Evolutionary conservation across 2,888 invertebrate genomes (phyloP).

Genomic region (Mylabris sibirica): DNA sequence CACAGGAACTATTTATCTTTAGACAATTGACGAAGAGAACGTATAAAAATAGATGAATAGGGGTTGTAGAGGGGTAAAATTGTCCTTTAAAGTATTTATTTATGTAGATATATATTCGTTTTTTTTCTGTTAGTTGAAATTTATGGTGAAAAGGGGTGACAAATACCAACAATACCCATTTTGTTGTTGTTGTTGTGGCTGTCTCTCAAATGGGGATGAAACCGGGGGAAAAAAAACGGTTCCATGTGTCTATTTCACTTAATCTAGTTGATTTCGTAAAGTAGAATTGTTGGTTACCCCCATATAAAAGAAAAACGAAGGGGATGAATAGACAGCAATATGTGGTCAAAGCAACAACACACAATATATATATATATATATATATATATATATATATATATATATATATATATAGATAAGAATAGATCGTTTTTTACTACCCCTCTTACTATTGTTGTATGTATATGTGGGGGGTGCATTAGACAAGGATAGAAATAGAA

Average conservation of each 20-base stretch:
- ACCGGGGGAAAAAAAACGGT: background rate
- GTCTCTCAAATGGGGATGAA: background rate
- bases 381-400: too few species aligned
- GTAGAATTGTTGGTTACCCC: too few species aligned
- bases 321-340: too few species aligned
- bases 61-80: background rate
- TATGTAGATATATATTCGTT: background rate
- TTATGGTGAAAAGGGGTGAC: constrained; percentile 4
- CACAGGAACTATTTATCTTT: constrained; percentile 30
- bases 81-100: background rate
- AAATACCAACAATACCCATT: background rate
- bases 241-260: background rate
- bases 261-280: background rate
- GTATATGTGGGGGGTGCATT: too few species aligned
- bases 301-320: too few species aligned
- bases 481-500: background rate
- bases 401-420: too few species aligned
- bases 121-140: background rate
- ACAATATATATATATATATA: too few species aligned
- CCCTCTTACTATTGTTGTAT: too few species aligned
- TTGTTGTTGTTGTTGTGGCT: background rate
- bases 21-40: background rate
- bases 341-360: too few species aligned
- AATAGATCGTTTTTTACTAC: too few species aligned
- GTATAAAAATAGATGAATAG: background rate